Conservation (phyloP, 35 echinoderm and acorn worm genomes). For the Holothuria glaberrima region DNA sequence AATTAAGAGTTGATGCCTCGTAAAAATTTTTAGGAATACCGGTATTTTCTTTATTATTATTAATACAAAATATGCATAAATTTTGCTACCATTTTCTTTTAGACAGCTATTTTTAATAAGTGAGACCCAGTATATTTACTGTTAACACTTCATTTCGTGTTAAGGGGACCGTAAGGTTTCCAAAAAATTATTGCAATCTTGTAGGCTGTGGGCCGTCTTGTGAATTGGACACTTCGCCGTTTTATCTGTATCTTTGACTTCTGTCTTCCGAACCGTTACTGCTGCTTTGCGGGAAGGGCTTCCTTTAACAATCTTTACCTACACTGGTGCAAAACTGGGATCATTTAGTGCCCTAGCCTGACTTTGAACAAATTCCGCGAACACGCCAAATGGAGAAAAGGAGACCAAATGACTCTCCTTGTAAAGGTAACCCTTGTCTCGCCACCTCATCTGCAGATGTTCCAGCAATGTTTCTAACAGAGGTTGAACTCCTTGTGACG, state of each 20-base stretch:
- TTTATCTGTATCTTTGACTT: slow-evolving; percentile 9
- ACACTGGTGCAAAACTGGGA: slow-evolving; percentile 5
- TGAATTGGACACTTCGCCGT: not conserved
- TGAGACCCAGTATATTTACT: no score
- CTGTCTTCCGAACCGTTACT: slow-evolving; percentile 60
- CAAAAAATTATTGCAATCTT: not conserved
- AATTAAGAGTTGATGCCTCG: no score
- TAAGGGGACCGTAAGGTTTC: no score
- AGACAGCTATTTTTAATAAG: no score
- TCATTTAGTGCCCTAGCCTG: slow-evolving; percentile 46
- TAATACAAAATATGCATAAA: no score
- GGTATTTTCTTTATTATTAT: no score
- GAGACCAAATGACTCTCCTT: slow-evolving; percentile 40
- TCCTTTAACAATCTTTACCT: not conserved
- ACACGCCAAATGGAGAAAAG: slow-evolving; percentile 55
- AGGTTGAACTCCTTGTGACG: slow-evolving; percentile 33
- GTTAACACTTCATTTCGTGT: no score
- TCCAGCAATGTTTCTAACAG: slow-evolving; percentile 63
- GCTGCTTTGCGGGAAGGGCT: slow-evolving; percentile 10
- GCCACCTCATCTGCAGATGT: slow-evolving; percentile 38
- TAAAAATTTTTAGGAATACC: no score
- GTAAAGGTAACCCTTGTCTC: slow-evolving; percentile 14
- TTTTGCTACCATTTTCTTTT: no score
- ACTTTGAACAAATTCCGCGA: slow-evolving; percentile 54
- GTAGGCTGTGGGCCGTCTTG: not conserved